Evolutionary conservation across 2,888 invertebrate species (phyloP).

Genomic region (Electrophaes corylata): DNA sequence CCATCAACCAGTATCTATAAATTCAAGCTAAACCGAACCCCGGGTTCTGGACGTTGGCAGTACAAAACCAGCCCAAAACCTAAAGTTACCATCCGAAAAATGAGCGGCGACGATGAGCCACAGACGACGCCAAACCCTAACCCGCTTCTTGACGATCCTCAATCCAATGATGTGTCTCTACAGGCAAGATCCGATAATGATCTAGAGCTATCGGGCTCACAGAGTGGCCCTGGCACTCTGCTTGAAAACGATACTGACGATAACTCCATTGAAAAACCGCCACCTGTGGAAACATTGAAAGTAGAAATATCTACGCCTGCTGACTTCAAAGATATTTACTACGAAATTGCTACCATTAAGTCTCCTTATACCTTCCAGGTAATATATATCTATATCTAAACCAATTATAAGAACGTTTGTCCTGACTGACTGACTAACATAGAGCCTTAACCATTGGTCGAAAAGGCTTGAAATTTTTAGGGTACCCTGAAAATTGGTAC

Average conservation of each 20-base stretch:
- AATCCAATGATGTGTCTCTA: constrained; percentile 82
- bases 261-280: constrained; percentile 86
- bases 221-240: constrained; percentile 84
- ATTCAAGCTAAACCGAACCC: constrained; percentile 92
- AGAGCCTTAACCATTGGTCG: too few relatives aligned
- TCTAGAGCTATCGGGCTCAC: constrained; percentile 89
- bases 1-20: constrained; percentile 88
- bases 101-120: constrained; percentile 82
- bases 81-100: constrained; percentile 91
- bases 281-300: constrained; percentile 91
- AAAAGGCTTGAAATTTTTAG: too few relatives aligned
- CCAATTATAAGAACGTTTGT: too few relatives aligned
- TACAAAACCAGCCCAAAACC: constrained; percentile 96
- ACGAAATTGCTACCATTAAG: constrained; percentile 95
- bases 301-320: constrained; percentile 95
- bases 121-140: constrained; percentile 76
- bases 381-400: constrained; percentile 40
- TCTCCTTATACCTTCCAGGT: constrained; percentile 96
- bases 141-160: constrained; percentile 70
- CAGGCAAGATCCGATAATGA: constrained; percentile 86
- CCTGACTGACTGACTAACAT: too few relatives aligned
- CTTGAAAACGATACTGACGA: constrained; percentile 86
- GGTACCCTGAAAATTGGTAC: too few relatives aligned
- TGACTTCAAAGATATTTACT: constrained; percentile 93
- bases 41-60: constrained; percentile 94